phyloP scores from a whole-genome alignment of 2,888 invertebrate species.

The Sympetrum striolatum region DNA sequence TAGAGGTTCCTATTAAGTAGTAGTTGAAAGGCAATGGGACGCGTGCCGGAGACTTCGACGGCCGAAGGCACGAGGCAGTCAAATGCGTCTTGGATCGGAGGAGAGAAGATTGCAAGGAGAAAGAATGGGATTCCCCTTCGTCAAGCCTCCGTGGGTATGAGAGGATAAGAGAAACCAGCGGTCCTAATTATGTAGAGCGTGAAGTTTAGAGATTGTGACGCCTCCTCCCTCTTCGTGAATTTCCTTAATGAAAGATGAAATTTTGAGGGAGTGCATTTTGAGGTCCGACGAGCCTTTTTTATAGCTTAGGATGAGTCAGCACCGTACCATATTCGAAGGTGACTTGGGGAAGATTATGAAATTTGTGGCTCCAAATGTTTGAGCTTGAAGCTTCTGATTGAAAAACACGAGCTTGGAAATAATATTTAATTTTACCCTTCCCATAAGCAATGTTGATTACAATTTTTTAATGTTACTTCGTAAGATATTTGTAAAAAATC shows the following conservation, averaged over 20 bases:
- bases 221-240: conserved; percentile 1
- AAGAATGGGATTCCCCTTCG: conserved; percentile 23
- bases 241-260: background rate
- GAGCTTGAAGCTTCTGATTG: no score
- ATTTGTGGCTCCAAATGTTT: no score
- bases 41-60: background rate
- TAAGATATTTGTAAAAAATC: no score
- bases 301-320: no score
- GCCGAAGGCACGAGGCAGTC: background rate
- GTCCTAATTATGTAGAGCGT: conserved; percentile 19
- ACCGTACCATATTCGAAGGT: no score
- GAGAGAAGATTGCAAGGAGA: background rate
- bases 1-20: no score
- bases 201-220: conserved; percentile 29
- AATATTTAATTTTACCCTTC: no score
- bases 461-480: no score
- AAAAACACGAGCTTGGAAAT: no score
- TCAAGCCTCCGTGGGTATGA: conserved; percentile 15
- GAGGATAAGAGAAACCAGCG: conserved; percentile 5
- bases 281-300: background rate
- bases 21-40: no score
- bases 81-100: background rate
- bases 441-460: no score
- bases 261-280: background rate
- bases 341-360: no score